Percentiles rank a stretch among this genome's conserved stretches.
These are phyloP conservation scores for Perca flavescens DNA, from an alignment of 2,113 vertebrate species.

Conservation along the genomic window DNA sequence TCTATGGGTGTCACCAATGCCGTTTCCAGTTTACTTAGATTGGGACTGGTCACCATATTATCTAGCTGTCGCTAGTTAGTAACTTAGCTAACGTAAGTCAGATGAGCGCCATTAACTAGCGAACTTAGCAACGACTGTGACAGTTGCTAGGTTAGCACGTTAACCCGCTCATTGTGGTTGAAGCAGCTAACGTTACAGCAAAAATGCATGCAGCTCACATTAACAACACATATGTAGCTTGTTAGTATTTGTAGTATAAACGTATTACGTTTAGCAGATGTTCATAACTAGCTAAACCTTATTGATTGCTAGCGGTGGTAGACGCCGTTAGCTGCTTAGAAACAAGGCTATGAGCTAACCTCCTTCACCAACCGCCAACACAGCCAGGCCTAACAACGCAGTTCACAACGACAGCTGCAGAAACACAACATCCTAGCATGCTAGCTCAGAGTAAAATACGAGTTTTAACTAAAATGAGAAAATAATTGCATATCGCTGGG, in stretches of 20 bases:
- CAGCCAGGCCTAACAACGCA: conserved; percentile 76
- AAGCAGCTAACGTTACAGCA: background rate
- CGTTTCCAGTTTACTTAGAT: background rate
- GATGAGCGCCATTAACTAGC: conserved; percentile 45
- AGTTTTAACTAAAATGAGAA: too few relatives aligned
- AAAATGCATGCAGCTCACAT: background rate
- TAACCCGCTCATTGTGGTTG: conserved; percentile 1
- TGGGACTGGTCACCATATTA: conserved; percentile 13
- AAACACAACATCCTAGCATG: background rate
- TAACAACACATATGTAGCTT: too few relatives aligned
- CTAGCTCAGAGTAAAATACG: too few relatives aligned
- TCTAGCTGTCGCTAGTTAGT: background rate
- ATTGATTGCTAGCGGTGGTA: background rate
- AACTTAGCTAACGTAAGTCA: background rate
- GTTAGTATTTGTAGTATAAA: too few relatives aligned
- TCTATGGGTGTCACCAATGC: too few relatives aligned
- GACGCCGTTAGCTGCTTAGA: conserved; percentile 48
- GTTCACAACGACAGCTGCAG: conserved; percentile 33
- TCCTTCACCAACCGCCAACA: conserved; percentile 65
- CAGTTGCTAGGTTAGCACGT: conserved; percentile 52
- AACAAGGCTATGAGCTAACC: conserved; percentile 56
- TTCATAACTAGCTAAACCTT: background rate
- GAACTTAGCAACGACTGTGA: conserved; percentile 59
- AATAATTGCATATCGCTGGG: background rate
- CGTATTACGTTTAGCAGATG: background rate